These are phyloP conservation scores for Cepaea hortensis DNA, from an alignment of 2,888 invertebrate species.

Conservation along the genomic window DNA sequence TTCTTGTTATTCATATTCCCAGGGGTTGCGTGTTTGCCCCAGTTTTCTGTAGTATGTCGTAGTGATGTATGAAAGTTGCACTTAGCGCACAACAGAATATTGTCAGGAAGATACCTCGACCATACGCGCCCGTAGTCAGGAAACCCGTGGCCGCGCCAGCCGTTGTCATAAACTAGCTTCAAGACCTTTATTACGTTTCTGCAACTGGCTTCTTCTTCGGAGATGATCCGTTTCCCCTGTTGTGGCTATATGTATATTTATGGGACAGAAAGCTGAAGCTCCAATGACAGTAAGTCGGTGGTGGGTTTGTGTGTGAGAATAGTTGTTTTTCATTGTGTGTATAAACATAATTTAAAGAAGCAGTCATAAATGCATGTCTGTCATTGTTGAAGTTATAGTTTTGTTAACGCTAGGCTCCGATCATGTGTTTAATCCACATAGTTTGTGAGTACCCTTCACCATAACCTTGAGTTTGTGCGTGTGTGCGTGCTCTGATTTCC, in stretches of 20 bases:
- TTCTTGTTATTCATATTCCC: too few species aligned
- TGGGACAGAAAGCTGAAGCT: constrained; percentile 26
- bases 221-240: constrained; percentile 2
- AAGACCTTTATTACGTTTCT: neutral
- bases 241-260: constrained; percentile 19
- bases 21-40: neutral
- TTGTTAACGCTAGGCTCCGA: neutral
- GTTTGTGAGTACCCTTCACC: too few species aligned
- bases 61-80: constrained; percentile 24
- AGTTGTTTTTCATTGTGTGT: neutral
- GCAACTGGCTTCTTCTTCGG: neutral
- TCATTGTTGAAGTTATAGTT: neutral
- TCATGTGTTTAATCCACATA: neutral
- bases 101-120: constrained; percentile 40
- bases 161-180: constrained; percentile 12
- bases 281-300: constrained; percentile 42
- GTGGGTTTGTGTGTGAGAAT: constrained; percentile 44
- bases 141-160: constrained; percentile 7
- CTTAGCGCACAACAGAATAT: constrained; percentile 47
- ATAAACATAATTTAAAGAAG: constrained; percentile 6
- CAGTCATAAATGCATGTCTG: constrained; percentile 16
- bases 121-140: neutral
- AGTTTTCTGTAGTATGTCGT: neutral
- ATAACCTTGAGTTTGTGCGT: neutral
- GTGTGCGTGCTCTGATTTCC: constrained; percentile 1